Conservation (phyloP, 2,113 vertebrate genomes). For the Neogale vison region DNA sequence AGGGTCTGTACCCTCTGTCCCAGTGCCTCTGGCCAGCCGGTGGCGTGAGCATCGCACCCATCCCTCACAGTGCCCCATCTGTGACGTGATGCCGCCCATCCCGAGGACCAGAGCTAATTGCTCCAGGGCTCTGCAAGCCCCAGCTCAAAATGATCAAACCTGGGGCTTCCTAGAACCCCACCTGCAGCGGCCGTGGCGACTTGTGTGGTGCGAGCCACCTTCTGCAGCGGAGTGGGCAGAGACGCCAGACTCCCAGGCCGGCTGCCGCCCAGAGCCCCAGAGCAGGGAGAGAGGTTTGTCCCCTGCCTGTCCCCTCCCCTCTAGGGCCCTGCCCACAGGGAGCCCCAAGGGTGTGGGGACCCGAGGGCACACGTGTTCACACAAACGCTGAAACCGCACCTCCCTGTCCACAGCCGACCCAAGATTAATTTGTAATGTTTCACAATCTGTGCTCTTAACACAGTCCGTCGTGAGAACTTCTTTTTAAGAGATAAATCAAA, state of each 20-base stretch:
- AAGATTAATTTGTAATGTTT: constrained; percentile 78
- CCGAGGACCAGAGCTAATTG: constrained; percentile 62
- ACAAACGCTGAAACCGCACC: constrained; percentile 40
- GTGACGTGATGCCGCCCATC: background rate
- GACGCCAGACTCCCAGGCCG: background rate
- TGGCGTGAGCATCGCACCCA: background rate
- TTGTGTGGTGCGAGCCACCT: constrained; percentile 60
- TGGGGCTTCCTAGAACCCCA: constrained; percentile 34
- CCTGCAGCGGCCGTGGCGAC: constrained; percentile 54
- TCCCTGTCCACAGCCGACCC: constrained; percentile 52
- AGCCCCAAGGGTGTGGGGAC: background rate
- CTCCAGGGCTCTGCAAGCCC: constrained; percentile 50
- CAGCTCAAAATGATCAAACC: constrained; percentile 45
- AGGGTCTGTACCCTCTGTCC: constrained; percentile 33
- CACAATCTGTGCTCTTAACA: constrained; percentile 66
- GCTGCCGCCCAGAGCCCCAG: constrained; percentile 14
- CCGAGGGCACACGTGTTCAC: background rate
- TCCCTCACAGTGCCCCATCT: constrained; percentile 15
- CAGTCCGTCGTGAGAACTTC: constrained; percentile 72
- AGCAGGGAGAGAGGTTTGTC: constrained; percentile 23
- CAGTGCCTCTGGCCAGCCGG: background rate
- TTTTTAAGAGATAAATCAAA: constrained; percentile 83
- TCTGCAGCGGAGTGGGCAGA: constrained; percentile 56
- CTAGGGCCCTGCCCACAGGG: background rate
- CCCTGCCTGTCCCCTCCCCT: constrained; percentile 32